Conservation (phyloP, 1,140 invertebrate species). For the Spodoptera litura region DNA sequence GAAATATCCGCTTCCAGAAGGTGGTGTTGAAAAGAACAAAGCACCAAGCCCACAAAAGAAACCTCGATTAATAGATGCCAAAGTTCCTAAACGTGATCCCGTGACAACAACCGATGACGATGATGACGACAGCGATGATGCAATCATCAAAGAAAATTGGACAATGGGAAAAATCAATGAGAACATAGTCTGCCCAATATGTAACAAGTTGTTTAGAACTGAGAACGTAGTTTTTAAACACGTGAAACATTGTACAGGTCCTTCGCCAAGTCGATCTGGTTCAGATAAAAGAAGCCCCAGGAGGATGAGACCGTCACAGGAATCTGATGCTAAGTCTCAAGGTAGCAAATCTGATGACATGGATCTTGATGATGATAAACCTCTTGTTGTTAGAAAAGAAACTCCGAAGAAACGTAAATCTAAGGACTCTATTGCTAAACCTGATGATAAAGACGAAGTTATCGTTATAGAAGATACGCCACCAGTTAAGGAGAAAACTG, state of each 20-base stretch:
- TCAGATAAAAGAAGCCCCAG: slow-evolving; percentile 73
- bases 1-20: slow-evolving; percentile 76
- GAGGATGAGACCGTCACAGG: slow-evolving; percentile 66
- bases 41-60: slow-evolving; percentile 74
- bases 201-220: slow-evolving; percentile 82
- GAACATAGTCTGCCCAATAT: slow-evolving; percentile 84
- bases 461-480: slow-evolving; percentile 74
- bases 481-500: slow-evolving; percentile 64
- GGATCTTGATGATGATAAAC: slow-evolving; percentile 63
- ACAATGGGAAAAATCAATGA: slow-evolving; percentile 83
- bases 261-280: slow-evolving; percentile 77
- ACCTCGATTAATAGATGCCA: slow-evolving; percentile 68
- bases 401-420: slow-evolving; percentile 64
- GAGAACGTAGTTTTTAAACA: slow-evolving; percentile 85
- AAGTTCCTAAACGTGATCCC: slow-evolving; percentile 54
- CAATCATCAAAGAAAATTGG: slow-evolving; percentile 80
- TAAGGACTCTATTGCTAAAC: slow-evolving; percentile 61
- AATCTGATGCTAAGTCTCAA: slow-evolving; percentile 64
- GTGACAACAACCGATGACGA: slow-evolving; percentile 62
- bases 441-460: slow-evolving; percentile 61
- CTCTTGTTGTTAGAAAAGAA: slow-evolving; percentile 40
- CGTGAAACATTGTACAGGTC: slow-evolving; percentile 84
- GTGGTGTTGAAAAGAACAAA: slow-evolving; percentile 56
- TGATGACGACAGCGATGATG: slow-evolving; percentile 69
- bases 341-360: slow-evolving; percentile 66